phyloP scores from a whole-genome alignment of 2,797 vertebrate species.

The Nyctalus aviator region DNA sequence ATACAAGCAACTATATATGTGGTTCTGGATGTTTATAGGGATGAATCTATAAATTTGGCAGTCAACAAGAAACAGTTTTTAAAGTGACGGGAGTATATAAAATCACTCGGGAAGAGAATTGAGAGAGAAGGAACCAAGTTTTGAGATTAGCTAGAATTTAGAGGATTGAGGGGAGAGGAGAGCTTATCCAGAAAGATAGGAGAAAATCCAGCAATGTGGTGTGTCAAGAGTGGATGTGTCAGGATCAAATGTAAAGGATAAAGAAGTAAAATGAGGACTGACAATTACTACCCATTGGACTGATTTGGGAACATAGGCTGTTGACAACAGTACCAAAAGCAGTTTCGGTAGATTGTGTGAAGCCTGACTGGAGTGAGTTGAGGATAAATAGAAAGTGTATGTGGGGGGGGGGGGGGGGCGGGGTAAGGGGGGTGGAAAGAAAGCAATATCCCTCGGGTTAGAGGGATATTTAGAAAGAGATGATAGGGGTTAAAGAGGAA shows the following conservation, averaged over 20 bases:
- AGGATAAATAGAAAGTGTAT: neutral
- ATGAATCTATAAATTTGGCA: neutral
- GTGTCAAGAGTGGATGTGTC: neutral
- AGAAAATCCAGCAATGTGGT: neutral
- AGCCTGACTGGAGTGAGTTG: neutral
- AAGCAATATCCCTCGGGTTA: conserved; percentile 2
- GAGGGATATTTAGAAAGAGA: conserved; percentile 9
- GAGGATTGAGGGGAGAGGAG: neutral
- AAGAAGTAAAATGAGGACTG: conserved; percentile 18
- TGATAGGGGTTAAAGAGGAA: neutral
- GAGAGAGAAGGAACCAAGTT: neutral
- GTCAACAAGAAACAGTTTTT: neutral
- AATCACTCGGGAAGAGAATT: conserved; percentile 21
- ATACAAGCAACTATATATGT: neutral
- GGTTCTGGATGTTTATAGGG: neutral
- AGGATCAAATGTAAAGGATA: neutral
- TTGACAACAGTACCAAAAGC: neutral
- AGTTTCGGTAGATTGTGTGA: neutral
- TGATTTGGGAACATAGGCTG: neutral
- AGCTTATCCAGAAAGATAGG: neutral
- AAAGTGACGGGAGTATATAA: conserved; percentile 32
- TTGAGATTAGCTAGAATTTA: neutral
- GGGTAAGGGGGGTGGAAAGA: neutral
- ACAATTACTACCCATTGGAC: neutral
- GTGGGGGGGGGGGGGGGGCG: too few relatives aligned